Evolutionary conservation across 2,888 invertebrate genomes (phyloP), one percentile per base, ranked within the genome.

Genomic region (Lobophora halterata): DNA sequence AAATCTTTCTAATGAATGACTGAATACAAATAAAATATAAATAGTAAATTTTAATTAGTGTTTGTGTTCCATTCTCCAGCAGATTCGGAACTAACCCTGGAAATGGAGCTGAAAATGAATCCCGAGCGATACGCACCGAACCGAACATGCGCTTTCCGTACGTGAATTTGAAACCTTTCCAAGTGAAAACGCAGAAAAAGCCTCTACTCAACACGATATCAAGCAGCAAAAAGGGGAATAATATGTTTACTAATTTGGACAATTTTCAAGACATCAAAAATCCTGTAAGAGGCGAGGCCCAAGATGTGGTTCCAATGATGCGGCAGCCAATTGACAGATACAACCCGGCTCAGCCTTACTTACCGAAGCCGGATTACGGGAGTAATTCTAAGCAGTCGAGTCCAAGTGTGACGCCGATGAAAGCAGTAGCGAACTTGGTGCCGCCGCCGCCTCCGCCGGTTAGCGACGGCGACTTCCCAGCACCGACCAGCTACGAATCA

Each of bases 261-360:
- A 72, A 77, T 37, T 79, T 83, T 36, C 63, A 67, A 18, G 78
- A 79, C 5, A 53, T 79, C 8, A 71, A 67, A 46, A 61, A 74
- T 47, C 87, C 87, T 1, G 74, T 82, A 1, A 63, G 85, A 50
- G 88, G 88, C 3, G 88, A 88, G 60, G 79, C 77, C 17, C 79
- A 87, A 53, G 86, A 87, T 34, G 51, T 71, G 1, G 58, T 53
- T 3, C 47, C 61, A 3, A 26, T 21, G 8, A 49, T 58, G 49
- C 63, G 62, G 19, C 70, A 72, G 30, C 70, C 70, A 3, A 63
- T 86, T 30, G 88, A 88, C 43, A 71, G 88, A 8, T 88, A 83
- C 48, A 88, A 88, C 57, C 83, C 88, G n/a, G 87, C 87, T 2
- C 85, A 87, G 49, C 83, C 88, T 1, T 85, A 87, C 57, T 65